Base-by-base conservation (phyloP, 2,888 invertebrate species). In the Eupithecia tripunctaria region DNA sequence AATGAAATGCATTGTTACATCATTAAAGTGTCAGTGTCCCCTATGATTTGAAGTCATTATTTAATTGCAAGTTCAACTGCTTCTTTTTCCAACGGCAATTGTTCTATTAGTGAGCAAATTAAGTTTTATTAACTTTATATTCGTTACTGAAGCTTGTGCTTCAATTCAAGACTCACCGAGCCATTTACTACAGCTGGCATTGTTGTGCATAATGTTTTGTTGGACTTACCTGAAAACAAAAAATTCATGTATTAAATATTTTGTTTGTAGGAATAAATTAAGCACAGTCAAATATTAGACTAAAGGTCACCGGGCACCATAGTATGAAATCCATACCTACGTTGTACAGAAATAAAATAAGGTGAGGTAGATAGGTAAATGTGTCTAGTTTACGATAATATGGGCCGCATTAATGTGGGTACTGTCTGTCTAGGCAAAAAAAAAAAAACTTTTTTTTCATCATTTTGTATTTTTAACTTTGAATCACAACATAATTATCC, bases 31-130 rank as follows among this genome's bases (percentile, higher is more conserved):
- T 67, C 43, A 41, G 71, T 77, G 70, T 80, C 76, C 70, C 72
- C 77, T 73, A 76, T 78, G 76, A 73, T 68, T 74, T 60, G 70
- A 72, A 73, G 70, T 73, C 78, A 78, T 78, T 78, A 76, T 76
- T 76, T 76, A 72, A 78, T 78, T 77, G 76, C 59, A 69, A 71
- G 73, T 67, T 64, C 36, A 69, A 70, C 71, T 78, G 71, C 73
- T 78, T 72, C 74, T 68, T 75, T 79, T 80, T 76, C 72, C 76
- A 78, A 70, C 51, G 60, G 41, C 76, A 64, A 70, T 79, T 77
- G 77, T 74, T 75, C 64, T 51, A 77, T 72, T 66, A 43, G 70
- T 51, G 27, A 66, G 32, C 32, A 27, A 59, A 72, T 41, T 47
- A 65, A 76, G 76, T 75, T 74, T 69, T 47, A 59, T 60, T 66